Evolutionary conservation across 2,797 vertebrate genomes (phyloP), one percentile per base, ranked within the genome.

Genomic region (Darevskia nairensis): DNA sequence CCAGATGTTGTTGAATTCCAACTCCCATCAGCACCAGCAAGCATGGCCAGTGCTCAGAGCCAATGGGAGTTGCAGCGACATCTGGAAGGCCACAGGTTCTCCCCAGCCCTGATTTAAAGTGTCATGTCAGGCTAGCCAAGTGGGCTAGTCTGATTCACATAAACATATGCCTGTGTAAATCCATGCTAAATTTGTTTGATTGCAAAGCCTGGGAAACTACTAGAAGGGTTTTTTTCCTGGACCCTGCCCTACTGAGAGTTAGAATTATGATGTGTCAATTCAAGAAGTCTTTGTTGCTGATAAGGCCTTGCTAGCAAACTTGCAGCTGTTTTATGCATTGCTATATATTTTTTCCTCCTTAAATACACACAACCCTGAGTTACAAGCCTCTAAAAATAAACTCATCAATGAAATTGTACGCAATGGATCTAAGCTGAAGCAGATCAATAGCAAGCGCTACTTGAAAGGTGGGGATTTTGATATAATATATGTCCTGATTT

Each of bases 361-460:
- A 61, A 71, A 80, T 8, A 80, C 8, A 75, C 68, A 0, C 2
- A 80, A 90, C 50, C 89, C 35, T 21, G 21, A 39, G 32, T 74
- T 32, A 76, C 0, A 61, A 41, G 17, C 10, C 32, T 21, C 61
- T 77, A 35, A 25, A 77, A 90, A 29, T 27, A 50, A n/a, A 15
- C 9, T 86, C 6, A 80, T 78, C 83, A 82, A 50, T 64, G 74
- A 88, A 90, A 82, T 89, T 29, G 61, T 10, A 11, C 59, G 74
- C 77, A 61, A 35, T n/a, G 74, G 68, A 66, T 80, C 1, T 39
- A 64, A 88, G 88, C 76, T 79, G 92, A 78, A 83, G n/a, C 89
- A 1, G 8, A 9, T 39, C 83, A 87, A 87, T 84, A 89, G 15
- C 80, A 21, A 75, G 29, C 8, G 11, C 3, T 89, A 59, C 50